Percentiles rank a stretch among this genome's conserved stretches.
Evolutionary conservation across 2,113 vertebrate species (phyloP).

Genomic region (Fregetta grallaria): DNA sequence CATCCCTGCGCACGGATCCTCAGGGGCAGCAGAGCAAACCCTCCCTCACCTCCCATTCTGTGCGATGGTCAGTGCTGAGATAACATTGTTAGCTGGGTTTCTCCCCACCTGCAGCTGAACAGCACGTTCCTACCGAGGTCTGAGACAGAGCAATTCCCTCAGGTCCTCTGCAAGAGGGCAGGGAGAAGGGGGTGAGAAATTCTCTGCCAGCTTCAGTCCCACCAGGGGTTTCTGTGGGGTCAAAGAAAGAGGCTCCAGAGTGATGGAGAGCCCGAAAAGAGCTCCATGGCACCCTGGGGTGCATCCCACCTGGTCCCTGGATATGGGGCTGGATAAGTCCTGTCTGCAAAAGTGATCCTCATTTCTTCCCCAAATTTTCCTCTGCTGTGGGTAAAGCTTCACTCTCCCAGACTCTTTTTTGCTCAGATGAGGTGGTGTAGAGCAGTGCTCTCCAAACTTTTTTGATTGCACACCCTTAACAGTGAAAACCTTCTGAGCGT

Average conservation of each 20-base stretch:
- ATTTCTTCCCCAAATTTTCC: background rate
- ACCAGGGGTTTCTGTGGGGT: fast-evolving
- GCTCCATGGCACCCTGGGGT: background rate
- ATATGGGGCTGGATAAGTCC: background rate
- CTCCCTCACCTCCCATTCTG: background rate
- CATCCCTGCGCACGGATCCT: fast-evolving
- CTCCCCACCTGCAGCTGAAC: fast-evolving
- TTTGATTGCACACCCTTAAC: background rate
- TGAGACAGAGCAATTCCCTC: background rate
- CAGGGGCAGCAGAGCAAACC: background rate
- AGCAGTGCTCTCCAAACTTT: background rate
- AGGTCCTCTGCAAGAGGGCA: no score
- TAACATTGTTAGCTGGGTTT: background rate
- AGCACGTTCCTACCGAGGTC: fast-evolving
- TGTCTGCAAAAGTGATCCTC: background rate
- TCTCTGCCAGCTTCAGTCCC: background rate
- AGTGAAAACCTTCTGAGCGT: background rate
- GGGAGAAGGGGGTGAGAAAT: background rate
- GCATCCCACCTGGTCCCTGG: background rate
- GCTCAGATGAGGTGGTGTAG: background rate
- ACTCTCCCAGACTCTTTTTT: background rate
- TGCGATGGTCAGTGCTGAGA: background rate
- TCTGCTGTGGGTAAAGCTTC: background rate
- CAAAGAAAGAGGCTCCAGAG: background rate
- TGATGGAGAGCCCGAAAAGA: background rate